Evolutionary conservation across 2,113 vertebrate genomes (phyloP), one percentile per base, ranked within the genome.

Genomic region (Speoplatyrhinus poulsoni): DNA sequence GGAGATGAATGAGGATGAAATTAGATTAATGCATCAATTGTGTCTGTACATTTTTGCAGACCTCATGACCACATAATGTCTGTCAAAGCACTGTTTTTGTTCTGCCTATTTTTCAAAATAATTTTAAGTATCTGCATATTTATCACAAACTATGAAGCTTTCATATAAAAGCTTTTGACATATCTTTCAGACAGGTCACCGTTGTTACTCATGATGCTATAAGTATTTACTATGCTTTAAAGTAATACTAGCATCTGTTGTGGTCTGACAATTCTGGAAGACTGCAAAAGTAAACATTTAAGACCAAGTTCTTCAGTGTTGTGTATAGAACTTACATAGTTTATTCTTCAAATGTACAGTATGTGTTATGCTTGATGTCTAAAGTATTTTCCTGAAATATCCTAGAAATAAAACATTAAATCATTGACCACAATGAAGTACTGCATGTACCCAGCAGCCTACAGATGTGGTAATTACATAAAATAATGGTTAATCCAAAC

Each of bases 371-470:
- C 75, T 87, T 69, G 62, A 80, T 88, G 86, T 87, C 81, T 53
- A 72, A 50, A 77, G 80, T 88, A 87, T 85, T 87, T 90, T 90
- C 77, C 82, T 85, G 75, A 79, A 71, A 79, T 70, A 84, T 77
- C 81, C 55, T 55, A 80, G 46, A 75, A 84, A 82, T 88, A 83
- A 86, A 19, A 19, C 4, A 26, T 58, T 26, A 26, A 19, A 32
- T 58, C 32, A 19, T 26, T 33, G 12, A 26, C 19, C 7, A n/a
- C 56, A 58, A 6, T 6, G 4, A 9, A 19, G 1, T 58, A n/a
- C n/a, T n/a, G n/a, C n/a, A 4, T 33, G 32, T 58, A 36, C 5
- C 5, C 12, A 4, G 49, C 15, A 26, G 19, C 4, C 32, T 58
- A 19, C 11, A 58, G 2, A 19, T 9, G 56, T 32, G 32, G 12